Evolutionary conservation across 2,113 vertebrate genomes (phyloP), one percentile per base, ranked within the genome.

Genomic region (Phoenicopterus ruber): DNA sequence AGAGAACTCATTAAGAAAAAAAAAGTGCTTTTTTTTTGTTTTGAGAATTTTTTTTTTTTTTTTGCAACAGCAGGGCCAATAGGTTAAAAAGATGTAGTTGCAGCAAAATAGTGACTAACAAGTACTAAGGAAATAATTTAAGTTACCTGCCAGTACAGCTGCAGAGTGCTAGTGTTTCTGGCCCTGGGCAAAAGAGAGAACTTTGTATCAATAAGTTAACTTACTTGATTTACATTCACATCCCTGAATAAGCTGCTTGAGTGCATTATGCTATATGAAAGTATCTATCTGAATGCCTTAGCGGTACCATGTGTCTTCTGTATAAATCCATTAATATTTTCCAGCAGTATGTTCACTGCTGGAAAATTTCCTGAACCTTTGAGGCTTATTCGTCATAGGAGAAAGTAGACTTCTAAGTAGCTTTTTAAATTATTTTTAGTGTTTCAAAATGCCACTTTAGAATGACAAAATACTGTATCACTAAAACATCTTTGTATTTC

Each of bases 241-340:
- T 77, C n/a, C n/a, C 49, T 88, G 55, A 94, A 78, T 96, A 72
- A 89, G 29, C 54, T 95, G 52, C 26, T 71, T n/a, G 21, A 93
- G 50, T 62, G 36, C 0, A 2, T 86, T 86, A 14, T n/a, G 7
- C 36, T 70, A 6, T 73, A 38, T 73, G 69, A 83, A 91, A 58
- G 40, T 73, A 65, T 78, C 49, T 93, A 2, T 84, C 65, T 71
- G 82, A 93, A 55, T 52, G 49, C 44, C 77, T 81, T 91, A 82
- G n/a, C 2, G 3, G 19, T 90, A 46, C 19, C n/a, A 8, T 34
- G 17, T 38, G 44, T 70, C 73, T 90, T 82, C 50, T 82, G 71
- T 29, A 44, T 58, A 69, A 58, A 62, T 47, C 36, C n/a, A 66
- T 96, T 88, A 83, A 58, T 91, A 80, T 69, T 92, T 71, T 4